Conservation (phyloP, 1,140 invertebrate species). For the Amyelois transitella region DNA sequence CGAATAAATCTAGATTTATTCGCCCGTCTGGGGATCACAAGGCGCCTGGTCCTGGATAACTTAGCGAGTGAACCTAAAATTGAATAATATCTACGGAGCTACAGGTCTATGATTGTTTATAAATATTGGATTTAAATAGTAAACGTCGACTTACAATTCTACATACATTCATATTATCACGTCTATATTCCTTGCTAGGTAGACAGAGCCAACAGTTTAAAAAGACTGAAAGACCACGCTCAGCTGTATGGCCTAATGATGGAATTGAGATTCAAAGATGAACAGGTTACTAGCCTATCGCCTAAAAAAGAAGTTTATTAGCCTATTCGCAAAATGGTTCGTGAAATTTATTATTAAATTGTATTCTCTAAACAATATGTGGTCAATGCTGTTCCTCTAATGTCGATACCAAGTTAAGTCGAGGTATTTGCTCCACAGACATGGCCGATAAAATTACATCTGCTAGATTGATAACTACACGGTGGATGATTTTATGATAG, state of each 20-base stretch:
- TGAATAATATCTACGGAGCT: neutral
- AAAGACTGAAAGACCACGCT: too few species aligned
- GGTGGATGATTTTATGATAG: neutral
- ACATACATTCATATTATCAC: too few species aligned
- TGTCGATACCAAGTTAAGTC: neutral
- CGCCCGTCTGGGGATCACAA: constrained; percentile 4
- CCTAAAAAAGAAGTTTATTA: too few species aligned
- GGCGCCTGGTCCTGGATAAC: neutral
- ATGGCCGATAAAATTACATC: constrained; percentile 1
- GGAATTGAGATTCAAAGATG: too few species aligned
- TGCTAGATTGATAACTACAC: neutral
- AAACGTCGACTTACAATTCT: too few species aligned
- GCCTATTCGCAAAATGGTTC: too few species aligned
- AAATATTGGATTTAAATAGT: too few species aligned
- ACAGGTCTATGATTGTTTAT: too few species aligned
- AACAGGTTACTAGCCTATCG: too few species aligned
- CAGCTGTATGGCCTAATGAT: too few species aligned
- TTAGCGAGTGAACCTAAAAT: neutral
- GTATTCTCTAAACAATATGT: neutral
- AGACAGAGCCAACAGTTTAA: too few species aligned
- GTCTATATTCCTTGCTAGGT: too few species aligned
- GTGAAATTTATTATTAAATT: neutral
- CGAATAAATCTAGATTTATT: constrained; percentile 7
- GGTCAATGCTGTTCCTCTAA: neutral
- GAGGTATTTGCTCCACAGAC: constrained; percentile 4